These are phyloP conservation scores for Amphilophus citrinellus DNA, from an alignment of 2,113 vertebrate genomes.

Conservation along the genomic window DNA sequence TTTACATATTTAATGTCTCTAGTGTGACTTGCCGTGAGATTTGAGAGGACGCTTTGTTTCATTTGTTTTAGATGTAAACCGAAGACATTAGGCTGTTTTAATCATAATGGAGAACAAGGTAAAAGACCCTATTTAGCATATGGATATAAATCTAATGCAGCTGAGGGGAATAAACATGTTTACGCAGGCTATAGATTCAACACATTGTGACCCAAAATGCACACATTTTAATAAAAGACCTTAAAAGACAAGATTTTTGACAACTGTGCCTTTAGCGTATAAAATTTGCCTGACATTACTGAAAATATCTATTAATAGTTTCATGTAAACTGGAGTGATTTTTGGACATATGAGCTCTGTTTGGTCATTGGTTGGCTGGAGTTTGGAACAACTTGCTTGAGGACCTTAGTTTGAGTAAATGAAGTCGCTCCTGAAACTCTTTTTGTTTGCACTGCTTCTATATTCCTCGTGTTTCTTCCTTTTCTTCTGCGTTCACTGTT, in stretches of 20 bases:
- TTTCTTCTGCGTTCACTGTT: background rate
- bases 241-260: background rate
- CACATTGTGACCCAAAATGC: background rate
- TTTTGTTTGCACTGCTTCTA: too few relatives aligned
- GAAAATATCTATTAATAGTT: background rate
- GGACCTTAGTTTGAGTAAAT: background rate
- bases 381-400: too few relatives aligned
- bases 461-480: background rate
- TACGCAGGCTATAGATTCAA: rapidly evolving
- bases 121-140: rapidly evolving
- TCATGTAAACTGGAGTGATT: rapidly evolving
- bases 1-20: background rate
- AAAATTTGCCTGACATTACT: background rate
- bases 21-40: background rate
- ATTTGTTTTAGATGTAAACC: background rate
- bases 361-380: background rate
- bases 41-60: background rate
- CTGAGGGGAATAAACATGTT: background rate
- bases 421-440: background rate
- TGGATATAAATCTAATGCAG: rapidly evolving
- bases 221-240: background rate
- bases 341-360: background rate
- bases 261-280: rapidly evolving
- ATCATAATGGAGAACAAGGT: background rate
- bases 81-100: background rate